Conservation (phyloP, 2,113 vertebrate genomes). For the Rhodinocichla rosea region DNA sequence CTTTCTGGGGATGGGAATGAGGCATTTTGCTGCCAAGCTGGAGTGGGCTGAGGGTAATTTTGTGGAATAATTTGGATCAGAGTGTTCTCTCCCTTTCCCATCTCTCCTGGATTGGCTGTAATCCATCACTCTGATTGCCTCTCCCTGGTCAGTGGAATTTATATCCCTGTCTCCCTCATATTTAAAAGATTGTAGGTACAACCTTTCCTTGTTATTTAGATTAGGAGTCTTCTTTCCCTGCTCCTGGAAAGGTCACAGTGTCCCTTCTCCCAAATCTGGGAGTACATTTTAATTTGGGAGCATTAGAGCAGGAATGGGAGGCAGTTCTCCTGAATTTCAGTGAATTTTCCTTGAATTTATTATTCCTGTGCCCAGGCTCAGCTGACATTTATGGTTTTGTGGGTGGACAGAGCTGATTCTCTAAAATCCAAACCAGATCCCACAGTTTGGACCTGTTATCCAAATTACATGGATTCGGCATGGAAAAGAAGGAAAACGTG, state of each 20-base stretch:
- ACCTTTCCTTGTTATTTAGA: not conserved
- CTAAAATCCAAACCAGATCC: fast-evolving
- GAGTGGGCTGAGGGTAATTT: not conserved
- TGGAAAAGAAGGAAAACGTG: not conserved
- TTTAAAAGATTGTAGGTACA: not conserved
- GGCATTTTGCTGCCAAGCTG: not conserved
- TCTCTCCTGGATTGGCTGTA: not conserved
- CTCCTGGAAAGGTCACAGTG: not conserved
- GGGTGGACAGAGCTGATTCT: not conserved
- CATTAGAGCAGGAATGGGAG: not conserved
- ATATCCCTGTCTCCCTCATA: not conserved
- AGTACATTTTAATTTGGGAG: not conserved
- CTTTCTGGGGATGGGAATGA: not conserved
- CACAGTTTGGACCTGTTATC: not conserved
- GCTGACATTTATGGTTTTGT: not conserved
- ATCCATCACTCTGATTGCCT: slow-evolving; percentile 21
- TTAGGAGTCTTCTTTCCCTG: not conserved
- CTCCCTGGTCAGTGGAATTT: not conserved
- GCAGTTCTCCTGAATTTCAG: not conserved
- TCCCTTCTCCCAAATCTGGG: not conserved
- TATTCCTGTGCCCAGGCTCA: not conserved
- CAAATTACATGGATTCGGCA: fast-evolving
- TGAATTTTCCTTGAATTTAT: not conserved
- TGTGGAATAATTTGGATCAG: not conserved
- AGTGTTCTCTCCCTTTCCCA: not conserved